These are phyloP conservation scores for Trissoscelio sp. DNA, from an alignment of 2,888 invertebrate species.

Conservation along the genomic window DNA sequence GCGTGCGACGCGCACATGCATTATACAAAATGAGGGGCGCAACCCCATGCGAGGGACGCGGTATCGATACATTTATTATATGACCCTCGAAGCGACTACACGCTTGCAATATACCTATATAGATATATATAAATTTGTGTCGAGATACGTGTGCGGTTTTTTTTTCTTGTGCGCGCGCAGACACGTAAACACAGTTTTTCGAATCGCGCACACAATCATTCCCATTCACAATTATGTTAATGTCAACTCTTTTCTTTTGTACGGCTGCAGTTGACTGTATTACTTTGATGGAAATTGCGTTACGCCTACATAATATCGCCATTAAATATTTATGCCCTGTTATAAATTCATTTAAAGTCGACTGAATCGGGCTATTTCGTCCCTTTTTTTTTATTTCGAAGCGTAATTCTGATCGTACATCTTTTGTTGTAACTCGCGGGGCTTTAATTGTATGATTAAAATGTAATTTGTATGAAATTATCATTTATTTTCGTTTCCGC, in stretches of 20 bases:
- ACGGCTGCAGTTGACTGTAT: constrained; percentile 13
- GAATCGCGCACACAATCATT: constrained; percentile 42
- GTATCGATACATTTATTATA: constrained; percentile 67
- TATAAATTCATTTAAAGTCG: constrained; percentile 26
- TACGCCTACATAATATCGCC: constrained; percentile 32
- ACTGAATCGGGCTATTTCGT: not conserved
- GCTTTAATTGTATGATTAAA: not conserved
- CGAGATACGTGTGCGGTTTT: not conserved
- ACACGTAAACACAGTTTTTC: constrained; percentile 6
- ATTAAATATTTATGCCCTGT: constrained; percentile 33
- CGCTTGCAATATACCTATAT: not conserved
- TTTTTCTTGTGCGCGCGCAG: not conserved
- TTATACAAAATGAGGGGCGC: constrained; percentile 52
- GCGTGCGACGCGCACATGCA: constrained; percentile 52
- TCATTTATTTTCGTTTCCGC: not conserved
- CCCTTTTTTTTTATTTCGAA: not conserved
- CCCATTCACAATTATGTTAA: constrained; percentile 57
- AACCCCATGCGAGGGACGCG: constrained; percentile 49
- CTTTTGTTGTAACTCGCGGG: constrained; percentile 4
- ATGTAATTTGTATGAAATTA: not conserved
- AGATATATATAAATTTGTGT: not conserved
- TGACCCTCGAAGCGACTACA: constrained; percentile 43
- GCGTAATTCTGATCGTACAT: not conserved
- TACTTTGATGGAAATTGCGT: constrained; percentile 37
- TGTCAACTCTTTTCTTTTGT: constrained; percentile 36